Base-by-base conservation (phyloP, 64 coral and sea anemone species). In the Stichodactyla mertensii region DNA sequence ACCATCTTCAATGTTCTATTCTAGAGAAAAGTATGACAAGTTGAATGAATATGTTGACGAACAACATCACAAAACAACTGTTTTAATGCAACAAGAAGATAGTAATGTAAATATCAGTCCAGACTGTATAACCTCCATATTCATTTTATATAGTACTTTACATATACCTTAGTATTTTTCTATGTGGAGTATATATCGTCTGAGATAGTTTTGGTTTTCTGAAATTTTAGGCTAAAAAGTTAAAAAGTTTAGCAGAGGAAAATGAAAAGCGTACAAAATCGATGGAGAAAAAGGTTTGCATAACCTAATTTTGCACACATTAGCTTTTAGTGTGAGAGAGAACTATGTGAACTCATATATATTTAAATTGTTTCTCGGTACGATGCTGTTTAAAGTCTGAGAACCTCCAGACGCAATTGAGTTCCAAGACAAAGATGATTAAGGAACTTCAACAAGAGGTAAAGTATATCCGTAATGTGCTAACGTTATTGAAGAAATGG, bases 381-480 rank as follows among this genome's bases (percentile, higher is more conserved):
- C 5, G 18, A 52, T 78, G 24, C 7, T 78, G 70, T 55, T 81
- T 81, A 19, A 18, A 81, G 78, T 54, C 51, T 55, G 89, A 90
- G 77, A 85, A 54, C 54, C 64, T 94, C 4, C 92, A 94, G 78
- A 83, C 86, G 10, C 92, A 94, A 58, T 79, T 94, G 6, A 26
- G 55, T 54, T 51, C 88, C 1, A 94, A 94, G 54, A 87, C 92
- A n/a, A 94, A 94, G 77, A 85, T 87, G 55, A 26, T 70, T 58
- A 94, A 94, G 59, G 92, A 94, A 87, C 55, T 90, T 4, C 92
- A 94, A 77, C 92, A 94, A 87, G 92, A 94, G 86, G 92, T 94
- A 60, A 74, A 64, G 77, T 54, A 61, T 78, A 23, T 83, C 28
- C 28, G 28, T 31, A 31, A 31, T 18, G 5, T 16, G 16, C 3